A percentile compares a stretch with the other conserved stretches of the same genome.
Conservation (phyloP, 2,113 vertebrate species). For the Anguilla rostrata region DNA sequence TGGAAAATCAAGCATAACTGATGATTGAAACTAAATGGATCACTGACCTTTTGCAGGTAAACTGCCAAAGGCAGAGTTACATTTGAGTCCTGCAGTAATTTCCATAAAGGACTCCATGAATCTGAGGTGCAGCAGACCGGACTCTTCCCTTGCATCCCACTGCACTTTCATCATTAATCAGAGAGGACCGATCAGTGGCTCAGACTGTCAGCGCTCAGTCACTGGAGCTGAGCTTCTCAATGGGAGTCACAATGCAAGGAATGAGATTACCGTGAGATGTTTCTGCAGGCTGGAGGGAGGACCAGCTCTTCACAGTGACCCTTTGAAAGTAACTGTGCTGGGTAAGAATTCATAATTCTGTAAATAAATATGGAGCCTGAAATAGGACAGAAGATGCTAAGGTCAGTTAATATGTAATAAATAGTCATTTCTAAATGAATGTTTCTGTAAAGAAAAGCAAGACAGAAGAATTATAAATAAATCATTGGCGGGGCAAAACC, state of each 20-base stretch:
- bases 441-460: too few species aligned
- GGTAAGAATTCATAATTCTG: slow-evolving; percentile 11
- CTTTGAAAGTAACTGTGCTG: slow-evolving; percentile 16
- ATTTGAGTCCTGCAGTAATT: slow-evolving; percentile 12
- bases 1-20: background rate
- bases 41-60: background rate
- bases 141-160: background rate
- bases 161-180: slow-evolving; percentile 26
- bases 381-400: background rate
- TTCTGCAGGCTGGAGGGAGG: background rate
- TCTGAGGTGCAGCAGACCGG: slow-evolving; percentile 9
- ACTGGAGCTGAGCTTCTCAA: slow-evolving; percentile 25
- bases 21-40: background rate
- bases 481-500: too few species aligned
- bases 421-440: too few species aligned
- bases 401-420: background rate
- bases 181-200: background rate
- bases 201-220: slow-evolving; percentile 27
- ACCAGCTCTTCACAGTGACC: background rate
- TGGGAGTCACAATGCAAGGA: slow-evolving; percentile 22
- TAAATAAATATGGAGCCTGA: background rate
- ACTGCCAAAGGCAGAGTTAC: background rate
- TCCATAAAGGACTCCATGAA: slow-evolving; percentile 16
- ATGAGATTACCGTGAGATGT: slow-evolving; percentile 17
- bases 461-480: too few species aligned